These are phyloP conservation scores for Petrocephalus microphthalmus DNA, from an alignment of 2,113 vertebrate species.

Conservation along the genomic window DNA sequence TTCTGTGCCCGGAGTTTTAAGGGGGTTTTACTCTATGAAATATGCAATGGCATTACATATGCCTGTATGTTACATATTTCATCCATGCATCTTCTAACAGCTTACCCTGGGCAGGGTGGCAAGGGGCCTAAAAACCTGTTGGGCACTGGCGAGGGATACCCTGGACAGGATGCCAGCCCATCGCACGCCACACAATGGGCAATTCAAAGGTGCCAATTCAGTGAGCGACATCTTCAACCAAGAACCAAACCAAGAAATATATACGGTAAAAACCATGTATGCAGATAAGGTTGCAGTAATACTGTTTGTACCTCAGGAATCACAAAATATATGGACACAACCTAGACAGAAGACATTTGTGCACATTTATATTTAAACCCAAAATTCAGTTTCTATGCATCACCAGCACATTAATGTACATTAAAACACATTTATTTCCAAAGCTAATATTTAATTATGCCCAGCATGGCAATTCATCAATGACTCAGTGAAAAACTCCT, in stretches of 20 bases:
- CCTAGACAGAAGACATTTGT: not conserved
- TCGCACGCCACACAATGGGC: not conserved
- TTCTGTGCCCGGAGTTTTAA: not conserved
- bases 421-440: not conserved
- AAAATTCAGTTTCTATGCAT: not conserved
- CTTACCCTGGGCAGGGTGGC: not conserved
- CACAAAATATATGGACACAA: not conserved
- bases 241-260: not conserved
- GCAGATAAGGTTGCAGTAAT: not conserved
- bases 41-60: not conserved
- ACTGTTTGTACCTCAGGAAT: not conserved
- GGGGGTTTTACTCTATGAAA: conserved; percentile 1
- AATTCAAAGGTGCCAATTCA: not conserved
- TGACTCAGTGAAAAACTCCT: not conserved
- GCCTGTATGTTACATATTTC: not conserved
- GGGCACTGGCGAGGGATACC: not conserved
- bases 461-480: not conserved
- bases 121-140: not conserved
- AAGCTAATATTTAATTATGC: not conserved
- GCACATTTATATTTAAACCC: not conserved
- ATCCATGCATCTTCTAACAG: not conserved
- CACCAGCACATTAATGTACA: not conserved
- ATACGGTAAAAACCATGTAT: not conserved
- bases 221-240: not conserved
- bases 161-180: not conserved